Conservation (phyloP, 1,140 invertebrate genomes). For the Ceratitis capitata region DNA sequence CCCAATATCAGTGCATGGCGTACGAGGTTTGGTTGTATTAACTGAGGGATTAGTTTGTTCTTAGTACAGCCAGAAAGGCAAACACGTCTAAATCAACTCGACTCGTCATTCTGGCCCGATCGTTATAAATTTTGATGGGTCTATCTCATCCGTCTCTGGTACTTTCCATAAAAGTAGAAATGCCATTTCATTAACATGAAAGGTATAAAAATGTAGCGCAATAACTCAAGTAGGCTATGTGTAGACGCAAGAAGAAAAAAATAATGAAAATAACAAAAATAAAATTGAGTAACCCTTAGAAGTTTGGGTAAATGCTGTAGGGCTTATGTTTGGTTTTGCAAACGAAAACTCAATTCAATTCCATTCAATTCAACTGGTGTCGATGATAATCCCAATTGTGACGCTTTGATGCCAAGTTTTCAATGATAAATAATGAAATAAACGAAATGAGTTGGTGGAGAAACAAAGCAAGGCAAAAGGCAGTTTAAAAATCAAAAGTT, state of each 20-base stretch:
- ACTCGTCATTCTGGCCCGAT: no score
- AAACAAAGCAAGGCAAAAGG: background rate
- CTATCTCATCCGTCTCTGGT: no score
- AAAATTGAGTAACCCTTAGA: background rate
- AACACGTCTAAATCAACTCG: no score
- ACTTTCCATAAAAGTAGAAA: no score
- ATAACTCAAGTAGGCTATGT: background rate
- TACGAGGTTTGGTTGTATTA: no score
- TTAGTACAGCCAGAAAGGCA: no score
- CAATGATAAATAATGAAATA: background rate
- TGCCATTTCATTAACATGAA: no score
- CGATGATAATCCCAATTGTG: conserved; percentile 33
- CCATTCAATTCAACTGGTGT: conserved; percentile 25
- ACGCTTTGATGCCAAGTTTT: background rate
- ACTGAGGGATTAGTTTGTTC: no score
- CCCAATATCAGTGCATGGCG: no score
- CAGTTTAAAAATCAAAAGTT: background rate
- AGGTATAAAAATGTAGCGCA: no score
- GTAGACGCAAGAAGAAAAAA: background rate
- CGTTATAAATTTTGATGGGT: no score
- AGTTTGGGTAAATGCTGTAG: background rate
- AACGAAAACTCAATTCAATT: background rate
- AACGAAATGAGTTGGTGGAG: background rate
- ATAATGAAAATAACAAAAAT: no score
- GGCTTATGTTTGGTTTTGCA: background rate